Evolutionary conservation across 1,140 invertebrate species (phyloP).

Genomic region (Caligus rogercresseyi): DNA sequence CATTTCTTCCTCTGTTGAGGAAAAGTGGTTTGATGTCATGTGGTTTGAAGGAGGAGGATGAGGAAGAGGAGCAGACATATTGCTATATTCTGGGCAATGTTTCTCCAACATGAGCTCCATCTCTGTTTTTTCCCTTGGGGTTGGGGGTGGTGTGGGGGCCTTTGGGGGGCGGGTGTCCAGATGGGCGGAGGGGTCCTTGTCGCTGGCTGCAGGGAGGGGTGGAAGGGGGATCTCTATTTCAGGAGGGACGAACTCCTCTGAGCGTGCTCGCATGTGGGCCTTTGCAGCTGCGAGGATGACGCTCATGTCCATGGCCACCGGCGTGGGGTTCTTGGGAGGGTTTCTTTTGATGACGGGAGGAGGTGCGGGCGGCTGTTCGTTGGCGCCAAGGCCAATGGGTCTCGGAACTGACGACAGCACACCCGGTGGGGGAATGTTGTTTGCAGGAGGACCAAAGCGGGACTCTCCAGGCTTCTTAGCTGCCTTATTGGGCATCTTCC

Average conservation of each 20-base stretch:
- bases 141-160: conserved; percentile 2
- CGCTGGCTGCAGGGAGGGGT: conserved; percentile 2
- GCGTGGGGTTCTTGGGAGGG: conserved; percentile 12
- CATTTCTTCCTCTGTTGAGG: background rate
- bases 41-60: background rate
- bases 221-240: conserved; percentile 11
- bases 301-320: background rate
- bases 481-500: conserved; percentile 12
- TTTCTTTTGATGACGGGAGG: background rate
- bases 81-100: background rate
- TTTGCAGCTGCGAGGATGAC: conserved; percentile 5
- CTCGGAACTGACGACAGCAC: background rate
- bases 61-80: too few relatives aligned
- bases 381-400: background rate
- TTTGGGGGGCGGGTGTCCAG: conserved; percentile 6
- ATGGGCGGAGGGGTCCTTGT: background rate
- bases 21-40: background rate
- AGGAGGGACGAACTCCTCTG: background rate
- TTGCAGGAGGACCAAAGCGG: background rate
- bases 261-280: conserved; percentile 3
- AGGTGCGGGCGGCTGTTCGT: background rate
- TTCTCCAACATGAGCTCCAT: conserved; percentile 13
- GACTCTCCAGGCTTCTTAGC: background rate
- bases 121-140: background rate
- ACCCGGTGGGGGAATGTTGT: background rate